Base-by-base conservation (phyloP, 2,888 invertebrate species). In the Papilio protenor region DNA sequence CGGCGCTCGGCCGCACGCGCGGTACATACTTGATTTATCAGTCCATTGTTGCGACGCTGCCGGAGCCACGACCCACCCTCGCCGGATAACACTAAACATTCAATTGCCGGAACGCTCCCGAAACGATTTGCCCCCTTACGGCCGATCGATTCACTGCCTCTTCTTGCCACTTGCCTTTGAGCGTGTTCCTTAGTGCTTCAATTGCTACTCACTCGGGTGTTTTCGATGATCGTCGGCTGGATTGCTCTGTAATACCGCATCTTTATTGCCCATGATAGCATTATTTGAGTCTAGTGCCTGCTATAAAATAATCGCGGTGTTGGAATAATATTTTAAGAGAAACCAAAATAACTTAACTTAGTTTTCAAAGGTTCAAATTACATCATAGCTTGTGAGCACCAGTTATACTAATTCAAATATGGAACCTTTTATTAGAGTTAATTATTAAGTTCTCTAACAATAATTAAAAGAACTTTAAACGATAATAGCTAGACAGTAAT, bases 21-120 rank as follows among this genome's bases (percentile, higher is more conserved):
- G 89, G 85, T 89, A 91, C 94, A 93, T 93, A 92, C 94, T 91
- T 94, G 94, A 94, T 94, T 94, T 94, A 94, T 94, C 91, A 91
- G 91, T 93, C 92, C 91, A 94, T 94, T 94, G 94, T 94, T 91
- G 88, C 88, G 88, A 59, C 57, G 57, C 57, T 21, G 12, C 57
- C 57, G 57, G 88, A 89, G 89, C 90, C 89, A 87, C 91, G 90
- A 90, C 89, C 91, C 91, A 89, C 92, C 91, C 92, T 88, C 87
- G 86, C 90, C 92, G 93, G 93, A 93, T 93, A 92, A 92, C 88
- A 90, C 91, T 92, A 93, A 94, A 94, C 91, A 93, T 93, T 93
- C 92, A 92, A 94, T 93, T 91, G 91, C 78, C 78, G 76, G 72
- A 75, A 78, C 90, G 76, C 90, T 91, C 90, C 91, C 88, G 88